Evolutionary conservation across 2,797 vertebrate genomes (phyloP).

Genomic region (Muscicapa comitata): DNA sequence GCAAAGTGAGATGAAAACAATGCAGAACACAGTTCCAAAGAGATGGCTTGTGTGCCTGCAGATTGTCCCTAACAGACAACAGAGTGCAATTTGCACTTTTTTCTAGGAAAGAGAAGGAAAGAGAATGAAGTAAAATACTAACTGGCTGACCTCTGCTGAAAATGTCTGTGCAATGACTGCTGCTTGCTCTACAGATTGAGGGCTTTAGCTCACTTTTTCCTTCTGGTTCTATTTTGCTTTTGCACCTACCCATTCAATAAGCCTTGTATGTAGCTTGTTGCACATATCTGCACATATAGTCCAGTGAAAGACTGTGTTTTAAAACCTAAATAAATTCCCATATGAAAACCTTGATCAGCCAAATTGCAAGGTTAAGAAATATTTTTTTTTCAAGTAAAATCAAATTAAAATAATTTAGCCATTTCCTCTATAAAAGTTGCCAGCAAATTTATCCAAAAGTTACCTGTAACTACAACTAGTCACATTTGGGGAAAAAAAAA

Average conservation of each 20-base stretch:
- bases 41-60: neutral
- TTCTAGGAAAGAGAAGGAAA: neutral
- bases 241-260: neutral
- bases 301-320: neutral
- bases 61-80: neutral
- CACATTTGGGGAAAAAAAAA: neutral
- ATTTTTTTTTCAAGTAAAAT: neutral
- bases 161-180: neutral
- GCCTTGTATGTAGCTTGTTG: neutral
- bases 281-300: rapidly evolving
- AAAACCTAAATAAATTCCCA: neutral
- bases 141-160: neutral
- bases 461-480: neutral
- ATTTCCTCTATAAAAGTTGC: neutral
- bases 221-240: neutral
- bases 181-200: neutral
- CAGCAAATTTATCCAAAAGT: neutral
- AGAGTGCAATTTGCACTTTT: neutral
- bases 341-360: neutral
- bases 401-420: neutral
- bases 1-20: neutral
- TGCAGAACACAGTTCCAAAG: neutral
- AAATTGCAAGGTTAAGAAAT: neutral
- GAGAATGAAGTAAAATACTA: neutral
- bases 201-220: neutral